Conservation (phyloP, 2,888 invertebrate genomes). For the Penaeus monodon region DNA sequence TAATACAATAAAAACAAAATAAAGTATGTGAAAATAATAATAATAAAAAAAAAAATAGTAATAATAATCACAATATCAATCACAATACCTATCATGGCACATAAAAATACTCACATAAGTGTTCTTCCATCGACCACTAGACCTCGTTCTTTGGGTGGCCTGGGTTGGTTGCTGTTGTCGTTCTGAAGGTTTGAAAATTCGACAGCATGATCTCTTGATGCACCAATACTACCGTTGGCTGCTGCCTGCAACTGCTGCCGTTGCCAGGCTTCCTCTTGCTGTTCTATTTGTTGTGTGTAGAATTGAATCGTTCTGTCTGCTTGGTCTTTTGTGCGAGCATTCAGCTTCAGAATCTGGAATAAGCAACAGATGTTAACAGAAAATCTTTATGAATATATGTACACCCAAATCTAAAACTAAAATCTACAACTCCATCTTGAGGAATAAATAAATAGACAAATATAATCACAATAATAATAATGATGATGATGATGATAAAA, state of each 20-base stretch:
- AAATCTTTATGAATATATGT: not conserved
- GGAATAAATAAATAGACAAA: no score
- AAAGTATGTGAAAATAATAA: no score
- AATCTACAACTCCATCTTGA: no score
- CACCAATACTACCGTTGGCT: not conserved
- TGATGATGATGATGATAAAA: no score
- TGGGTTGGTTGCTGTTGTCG: not conserved
- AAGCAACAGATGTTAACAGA: not conserved
- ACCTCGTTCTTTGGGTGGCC: constrained; percentile 74
- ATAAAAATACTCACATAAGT: constrained; percentile 74
- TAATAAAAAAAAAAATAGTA: no score
- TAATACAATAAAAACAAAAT: no score
- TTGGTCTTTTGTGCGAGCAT: constrained; percentile 83
- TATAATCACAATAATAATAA: no score
- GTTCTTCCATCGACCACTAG: constrained; percentile 95
- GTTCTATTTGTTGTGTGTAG: constrained; percentile 77
- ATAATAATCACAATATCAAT: no score
- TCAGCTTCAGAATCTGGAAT: constrained; percentile 77
- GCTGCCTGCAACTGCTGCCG: constrained; percentile 4
- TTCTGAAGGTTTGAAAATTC: not conserved
- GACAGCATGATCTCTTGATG: not conserved
- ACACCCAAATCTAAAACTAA: no score
- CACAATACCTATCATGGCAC: not conserved
- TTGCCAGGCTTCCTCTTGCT: constrained; percentile 65
- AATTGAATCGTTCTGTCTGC: constrained; percentile 80